phyloP scores from a whole-genome alignment of 2,888 invertebrate genomes.

The Drosophila lutescens region DNA sequence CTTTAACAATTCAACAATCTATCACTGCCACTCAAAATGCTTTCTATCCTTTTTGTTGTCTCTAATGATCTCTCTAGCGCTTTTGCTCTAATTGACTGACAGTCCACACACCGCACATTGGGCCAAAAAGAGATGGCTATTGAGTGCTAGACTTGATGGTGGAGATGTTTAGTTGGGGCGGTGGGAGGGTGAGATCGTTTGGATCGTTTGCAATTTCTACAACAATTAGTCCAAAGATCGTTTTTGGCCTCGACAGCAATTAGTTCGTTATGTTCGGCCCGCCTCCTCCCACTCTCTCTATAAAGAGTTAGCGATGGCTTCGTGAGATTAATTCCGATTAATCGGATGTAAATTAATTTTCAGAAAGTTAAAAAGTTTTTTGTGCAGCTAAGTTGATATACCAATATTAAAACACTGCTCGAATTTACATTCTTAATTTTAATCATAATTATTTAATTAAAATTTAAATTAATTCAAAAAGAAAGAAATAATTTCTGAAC shows the following conservation, averaged over 20 bases:
- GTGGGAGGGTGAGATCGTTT: conserved; percentile 20
- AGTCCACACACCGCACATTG: conserved; percentile 1
- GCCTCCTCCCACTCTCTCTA: conserved; percentile 7
- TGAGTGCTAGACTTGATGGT: background rate
- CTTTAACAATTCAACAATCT: conserved; percentile 64
- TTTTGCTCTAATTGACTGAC: conserved; percentile 70
- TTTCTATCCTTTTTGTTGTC: conserved; percentile 41
- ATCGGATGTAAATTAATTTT: background rate
- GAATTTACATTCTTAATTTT: no score
- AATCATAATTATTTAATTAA: no score
- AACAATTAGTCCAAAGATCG: conserved; percentile 43
- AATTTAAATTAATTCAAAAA: no score
- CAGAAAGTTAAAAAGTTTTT: no score
- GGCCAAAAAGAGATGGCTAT: conserved; percentile 9
- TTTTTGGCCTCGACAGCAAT: conserved; percentile 41
- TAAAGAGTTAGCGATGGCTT: conserved; percentile 5
- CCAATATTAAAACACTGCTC: no score
- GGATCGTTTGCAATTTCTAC: conserved; percentile 40
- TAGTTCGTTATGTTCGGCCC: conserved; percentile 26
- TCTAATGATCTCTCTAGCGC: conserved; percentile 66
- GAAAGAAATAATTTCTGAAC: no score
- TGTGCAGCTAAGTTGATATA: no score
- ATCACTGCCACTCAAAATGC: conserved; percentile 72
- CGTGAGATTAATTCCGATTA: conserved; percentile 10
- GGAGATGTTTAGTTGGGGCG: conserved; percentile 1